These are phyloP conservation scores for Peromyscus nudipes DNA, from an alignment of 2,797 vertebrate species.

Conservation along the genomic window DNA sequence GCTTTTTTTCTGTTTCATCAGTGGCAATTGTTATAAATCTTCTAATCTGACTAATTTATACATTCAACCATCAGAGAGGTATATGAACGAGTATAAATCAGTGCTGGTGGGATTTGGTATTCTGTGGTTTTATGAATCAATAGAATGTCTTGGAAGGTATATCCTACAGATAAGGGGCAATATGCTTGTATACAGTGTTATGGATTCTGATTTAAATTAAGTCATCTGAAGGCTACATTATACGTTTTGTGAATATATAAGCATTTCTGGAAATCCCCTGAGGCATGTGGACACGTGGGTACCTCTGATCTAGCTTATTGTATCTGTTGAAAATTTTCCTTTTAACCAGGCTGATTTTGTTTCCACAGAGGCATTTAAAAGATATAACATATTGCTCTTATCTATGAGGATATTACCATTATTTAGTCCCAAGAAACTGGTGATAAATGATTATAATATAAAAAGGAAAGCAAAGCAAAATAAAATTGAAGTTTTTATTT, in stretches of 20 bases:
- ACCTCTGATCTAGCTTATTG: neutral
- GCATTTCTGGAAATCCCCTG: neutral
- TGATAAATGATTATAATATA: conserved; percentile 7
- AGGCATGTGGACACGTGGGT: neutral
- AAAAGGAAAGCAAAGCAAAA: neutral
- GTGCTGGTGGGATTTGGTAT: neutral
- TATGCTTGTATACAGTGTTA: neutral
- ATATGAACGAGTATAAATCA: neutral
- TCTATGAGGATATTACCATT: neutral
- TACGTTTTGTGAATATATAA: conserved; percentile 1
- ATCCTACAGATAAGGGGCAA: neutral
- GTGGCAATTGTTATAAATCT: neutral
- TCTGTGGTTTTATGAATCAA: neutral
- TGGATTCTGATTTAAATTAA: neutral
- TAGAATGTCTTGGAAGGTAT: neutral
- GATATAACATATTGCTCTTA: neutral
- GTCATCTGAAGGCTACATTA: neutral
- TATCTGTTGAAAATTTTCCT: neutral
- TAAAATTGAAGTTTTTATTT: neutral
- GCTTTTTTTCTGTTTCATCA: neutral
- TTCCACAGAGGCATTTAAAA: neutral
- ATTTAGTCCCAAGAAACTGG: neutral
- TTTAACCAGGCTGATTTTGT: neutral
- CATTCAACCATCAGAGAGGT: neutral
- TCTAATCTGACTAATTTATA: neutral